phyloP scores from a whole-genome alignment of 2,888 invertebrate species.

The Anthrax anthrax region DNA sequence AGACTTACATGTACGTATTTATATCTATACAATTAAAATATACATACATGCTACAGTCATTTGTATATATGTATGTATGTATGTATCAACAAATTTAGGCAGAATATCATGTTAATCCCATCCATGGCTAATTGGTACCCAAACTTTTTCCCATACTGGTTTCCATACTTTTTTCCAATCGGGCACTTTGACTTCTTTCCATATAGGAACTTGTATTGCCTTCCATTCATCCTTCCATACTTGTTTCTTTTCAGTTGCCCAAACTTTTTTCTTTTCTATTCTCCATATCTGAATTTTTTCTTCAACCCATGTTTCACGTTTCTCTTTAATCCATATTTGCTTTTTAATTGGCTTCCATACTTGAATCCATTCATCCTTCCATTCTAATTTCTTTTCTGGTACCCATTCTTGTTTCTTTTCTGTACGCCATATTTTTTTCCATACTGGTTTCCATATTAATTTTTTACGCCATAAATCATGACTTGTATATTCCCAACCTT shows the following conservation, averaged over 20 bases:
- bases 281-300: constrained; percentile 54
- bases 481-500: constrained; percentile 71
- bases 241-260: constrained; percentile 53
- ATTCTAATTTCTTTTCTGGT: constrained; percentile 52
- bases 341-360: constrained; percentile 67
- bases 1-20: too few relatives aligned
- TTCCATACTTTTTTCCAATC: constrained; percentile 73
- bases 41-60: too few relatives aligned
- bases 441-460: constrained; percentile 45
- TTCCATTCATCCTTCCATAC: constrained; percentile 56
- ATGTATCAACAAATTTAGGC: too few relatives aligned
- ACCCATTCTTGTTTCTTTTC: constrained; percentile 64
- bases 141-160: constrained; percentile 71
- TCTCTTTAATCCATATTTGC: constrained; percentile 66
- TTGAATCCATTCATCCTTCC: constrained; percentile 44
- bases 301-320: constrained; percentile 58
- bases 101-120: too few relatives aligned
- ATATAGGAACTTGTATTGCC: constrained; percentile 57
- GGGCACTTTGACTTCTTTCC: constrained; percentile 50
- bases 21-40: too few relatives aligned
- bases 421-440: constrained; percentile 70
- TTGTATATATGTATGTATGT: too few relatives aligned
- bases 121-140: constrained; percentile 49
- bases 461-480: constrained; percentile 80
- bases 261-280: constrained; percentile 42